Evolutionary conservation across 2,113 vertebrate genomes (phyloP).

Genomic region (Isichthys henryi): DNA sequence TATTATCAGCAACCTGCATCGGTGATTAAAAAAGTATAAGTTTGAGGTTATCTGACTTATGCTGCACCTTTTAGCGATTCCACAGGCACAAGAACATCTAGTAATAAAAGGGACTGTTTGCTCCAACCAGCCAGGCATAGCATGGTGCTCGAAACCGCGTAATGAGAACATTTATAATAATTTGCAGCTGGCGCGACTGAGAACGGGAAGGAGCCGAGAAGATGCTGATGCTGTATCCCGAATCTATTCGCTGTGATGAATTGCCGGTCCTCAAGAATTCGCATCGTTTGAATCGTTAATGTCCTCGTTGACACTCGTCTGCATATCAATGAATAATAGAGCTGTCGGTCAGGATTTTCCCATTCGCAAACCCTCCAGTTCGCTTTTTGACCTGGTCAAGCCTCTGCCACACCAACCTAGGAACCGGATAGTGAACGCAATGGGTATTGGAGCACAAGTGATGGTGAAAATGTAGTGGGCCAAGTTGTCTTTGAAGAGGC

Average conservation of each 20-base stretch:
- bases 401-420: neutral
- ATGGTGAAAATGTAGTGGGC: neutral
- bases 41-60: neutral
- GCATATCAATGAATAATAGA: neutral
- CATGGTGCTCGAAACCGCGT: neutral
- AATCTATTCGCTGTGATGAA: neutral
- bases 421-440: neutral
- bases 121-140: neutral
- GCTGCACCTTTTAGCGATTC: neutral
- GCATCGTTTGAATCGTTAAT: neutral
- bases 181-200: neutral
- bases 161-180: constrained; percentile 16
- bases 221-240: neutral
- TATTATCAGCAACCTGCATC: neutral
- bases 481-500: neutral
- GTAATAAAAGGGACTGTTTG: neutral
- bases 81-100: neutral
- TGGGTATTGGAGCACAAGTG: neutral
- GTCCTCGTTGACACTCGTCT: neutral
- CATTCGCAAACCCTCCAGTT: neutral
- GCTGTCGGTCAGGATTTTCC: neutral
- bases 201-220: neutral
- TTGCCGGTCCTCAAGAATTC: neutral
- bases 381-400: neutral
- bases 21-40: neutral